A percentile compares a stretch with the other conserved stretches of the same genome.
phyloP scores from a whole-genome alignment of 2,113 vertebrate species.

The Orthonyx spaldingii region DNA sequence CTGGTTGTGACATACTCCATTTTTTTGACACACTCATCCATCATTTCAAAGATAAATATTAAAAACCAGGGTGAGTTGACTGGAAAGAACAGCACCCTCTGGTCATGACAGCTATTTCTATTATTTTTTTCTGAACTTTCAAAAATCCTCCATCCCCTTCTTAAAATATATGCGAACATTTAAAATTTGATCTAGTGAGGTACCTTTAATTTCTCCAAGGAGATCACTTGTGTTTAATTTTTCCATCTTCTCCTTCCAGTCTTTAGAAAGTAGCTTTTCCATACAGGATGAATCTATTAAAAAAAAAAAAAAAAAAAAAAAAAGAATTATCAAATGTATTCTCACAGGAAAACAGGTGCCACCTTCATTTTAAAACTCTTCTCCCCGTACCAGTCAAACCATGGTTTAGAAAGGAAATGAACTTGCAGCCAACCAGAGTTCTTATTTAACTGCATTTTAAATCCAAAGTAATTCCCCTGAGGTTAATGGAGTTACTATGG shows the following conservation, averaged over 20 bases:
- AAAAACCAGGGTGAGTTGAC: not conserved
- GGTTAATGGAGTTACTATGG: conserved; percentile 59
- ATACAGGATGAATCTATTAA: conserved; percentile 90
- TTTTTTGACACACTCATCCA: not conserved
- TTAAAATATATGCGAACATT: not conserved
- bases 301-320: not conserved
- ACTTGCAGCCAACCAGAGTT: not conserved
- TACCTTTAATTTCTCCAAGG: conserved; percentile 98
- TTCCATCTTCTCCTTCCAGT: conserved; percentile 99
- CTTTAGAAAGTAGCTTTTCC: conserved; percentile 98
- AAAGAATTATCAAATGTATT: not conserved
- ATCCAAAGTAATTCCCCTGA: conserved; percentile 44
- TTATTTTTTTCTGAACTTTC: not conserved
- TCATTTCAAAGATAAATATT: not conserved
- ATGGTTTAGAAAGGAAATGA: conserved; percentile 19
- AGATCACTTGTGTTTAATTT: conserved; percentile 94
- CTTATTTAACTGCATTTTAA: conserved; percentile 42
- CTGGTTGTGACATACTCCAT: not conserved
- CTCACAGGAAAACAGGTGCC: not conserved
- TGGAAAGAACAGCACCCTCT: not conserved
- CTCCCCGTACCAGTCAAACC: not conserved
- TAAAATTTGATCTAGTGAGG: conserved; percentile 5
- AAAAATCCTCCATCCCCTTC: not conserved
- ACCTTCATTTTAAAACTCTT: not conserved
- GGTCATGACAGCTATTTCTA: not conserved